phyloP scores from a whole-genome alignment of 2,888 invertebrate species.

The Athalia circularis region DNA sequence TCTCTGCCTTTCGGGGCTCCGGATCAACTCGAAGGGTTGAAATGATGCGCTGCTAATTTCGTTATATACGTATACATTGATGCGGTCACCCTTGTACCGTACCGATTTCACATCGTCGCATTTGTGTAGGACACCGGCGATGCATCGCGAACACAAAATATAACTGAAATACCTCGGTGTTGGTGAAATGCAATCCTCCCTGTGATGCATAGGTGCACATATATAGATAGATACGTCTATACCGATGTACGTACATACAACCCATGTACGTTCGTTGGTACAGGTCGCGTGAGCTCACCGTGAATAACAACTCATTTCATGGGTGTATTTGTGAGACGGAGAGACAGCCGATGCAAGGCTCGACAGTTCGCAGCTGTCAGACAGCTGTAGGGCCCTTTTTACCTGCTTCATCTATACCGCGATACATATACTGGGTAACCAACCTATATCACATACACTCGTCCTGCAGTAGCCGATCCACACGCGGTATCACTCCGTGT shows the following conservation, averaged over 20 bases:
- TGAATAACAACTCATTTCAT: constrained; percentile 2
- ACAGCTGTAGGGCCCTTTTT: constrained; percentile 74
- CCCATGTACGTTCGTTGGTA: too few species aligned
- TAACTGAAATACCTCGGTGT: neutral
- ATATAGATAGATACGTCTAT: too few species aligned
- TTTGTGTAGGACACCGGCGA: neutral
- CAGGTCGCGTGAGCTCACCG: constrained; percentile 18
- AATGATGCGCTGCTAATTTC: constrained; percentile 69
- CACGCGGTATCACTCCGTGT: too few species aligned
- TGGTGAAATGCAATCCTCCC: constrained; percentile 22
- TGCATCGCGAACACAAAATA: too few species aligned
- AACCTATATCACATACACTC: constrained; percentile 11
- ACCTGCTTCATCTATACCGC: constrained; percentile 63
- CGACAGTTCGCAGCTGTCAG: constrained; percentile 69
- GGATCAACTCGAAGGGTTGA: constrained; percentile 62
- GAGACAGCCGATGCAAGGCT: constrained; percentile 32
- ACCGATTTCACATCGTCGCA: neutral
- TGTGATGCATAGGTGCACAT: too few species aligned
- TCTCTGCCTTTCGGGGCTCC: constrained; percentile 45
- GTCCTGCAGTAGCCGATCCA: constrained; percentile 25
- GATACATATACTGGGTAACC: neutral
- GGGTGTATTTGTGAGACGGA: constrained; percentile 23
- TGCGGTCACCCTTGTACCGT: constrained; percentile 20
- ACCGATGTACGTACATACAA: too few species aligned
- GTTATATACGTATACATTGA: constrained; percentile 56